These are phyloP conservation scores for Carterocephalus palaemon DNA, from an alignment of 2,888 invertebrate genomes.

Conservation along the genomic window DNA sequence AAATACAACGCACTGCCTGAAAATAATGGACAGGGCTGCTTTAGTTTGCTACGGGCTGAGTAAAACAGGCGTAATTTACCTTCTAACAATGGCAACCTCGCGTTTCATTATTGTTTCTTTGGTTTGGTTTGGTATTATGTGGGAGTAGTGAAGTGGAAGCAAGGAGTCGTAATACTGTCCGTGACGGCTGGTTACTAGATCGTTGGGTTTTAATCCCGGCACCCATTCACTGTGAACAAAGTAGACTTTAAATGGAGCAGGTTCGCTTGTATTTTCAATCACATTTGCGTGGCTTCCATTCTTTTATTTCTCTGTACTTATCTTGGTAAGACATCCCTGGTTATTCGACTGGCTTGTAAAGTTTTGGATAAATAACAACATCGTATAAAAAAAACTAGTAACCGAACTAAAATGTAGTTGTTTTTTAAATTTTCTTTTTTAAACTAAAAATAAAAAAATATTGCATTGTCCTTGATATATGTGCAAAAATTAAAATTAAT, in stretches of 20 bases:
- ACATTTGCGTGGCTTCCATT: too few relatives aligned
- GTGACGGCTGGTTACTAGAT: constrained; percentile 36
- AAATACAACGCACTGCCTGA: constrained; percentile 2
- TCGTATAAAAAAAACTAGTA: too few relatives aligned
- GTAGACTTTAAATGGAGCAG: constrained; percentile 20
- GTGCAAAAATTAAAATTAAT: too few relatives aligned
- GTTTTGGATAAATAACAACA: too few relatives aligned
- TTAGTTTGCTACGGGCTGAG: constrained; percentile 5
- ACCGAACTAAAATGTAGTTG: too few relatives aligned
- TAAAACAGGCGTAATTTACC: constrained; percentile 31
- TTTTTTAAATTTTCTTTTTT: too few relatives aligned
- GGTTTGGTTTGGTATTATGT: constrained; percentile 50
- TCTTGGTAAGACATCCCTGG: too few relatives aligned
- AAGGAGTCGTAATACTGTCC: constrained; percentile 48
- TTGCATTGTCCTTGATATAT: too few relatives aligned
- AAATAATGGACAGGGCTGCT: background rate
- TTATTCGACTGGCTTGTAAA: too few relatives aligned
- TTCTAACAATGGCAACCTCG: constrained; percentile 44
- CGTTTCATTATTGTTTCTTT: constrained; percentile 55
- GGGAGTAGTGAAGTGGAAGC: constrained; percentile 55
- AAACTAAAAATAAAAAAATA: too few relatives aligned
- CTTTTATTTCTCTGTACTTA: too few relatives aligned
- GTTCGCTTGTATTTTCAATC: constrained; percentile 16
- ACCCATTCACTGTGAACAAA: constrained; percentile 26
- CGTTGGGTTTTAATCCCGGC: constrained; percentile 31